Base-by-base conservation (phyloP, 2,797 vertebrate genomes). In the Rhinophrynus dorsalis region DNA sequence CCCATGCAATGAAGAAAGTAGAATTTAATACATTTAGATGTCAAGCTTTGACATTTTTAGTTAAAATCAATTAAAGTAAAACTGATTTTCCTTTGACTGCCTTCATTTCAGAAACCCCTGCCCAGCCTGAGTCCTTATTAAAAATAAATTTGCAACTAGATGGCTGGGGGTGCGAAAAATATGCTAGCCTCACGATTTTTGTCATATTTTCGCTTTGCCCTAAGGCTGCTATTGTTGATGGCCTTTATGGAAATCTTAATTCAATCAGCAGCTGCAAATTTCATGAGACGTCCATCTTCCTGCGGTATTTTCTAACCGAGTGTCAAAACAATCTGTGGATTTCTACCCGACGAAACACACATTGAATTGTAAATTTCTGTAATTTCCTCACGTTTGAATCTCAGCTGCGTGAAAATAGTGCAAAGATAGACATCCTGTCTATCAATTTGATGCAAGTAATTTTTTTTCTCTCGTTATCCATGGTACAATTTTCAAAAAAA, bases 231-330 rank as follows among this genome's bases (percentile, higher is more conserved):
- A 87, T 82, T 89, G 85, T 87, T 90, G 85, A 91, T 87, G 87
- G 88, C 86, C 89, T 93, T 93, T 90, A 93, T 92, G 91, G 92
- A 96, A 94, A 95, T 92, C 91, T 82, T 90, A 94, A 96, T 95
- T 94, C 90, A 94, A 93, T 94, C 92, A 95, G 90, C 89, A 90
- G 87, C 91, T 95, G 93, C 91, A 95, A 93, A 91, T 95, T 96
- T 95, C 90, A 96, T 93, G 91, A 96, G 91, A 89, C 20, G 84
- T 88, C 90, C 89, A 82, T 92, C 92, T 89, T 90, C 84, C 87
- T 91, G 85, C 86, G 87, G 90, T 91, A 93, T 94, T n/a, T 91
- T 94, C 92, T 91, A 91, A 89, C 89, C 76, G 84, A 85, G 79
- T 94, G 94, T 96, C 93, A 95, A 92, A 95, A 93, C 92, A 94